Evolutionary conservation across 2,797 vertebrate species (phyloP), one percentile per base, ranked within the genome.

Genomic region (Valencia hispanica): DNA sequence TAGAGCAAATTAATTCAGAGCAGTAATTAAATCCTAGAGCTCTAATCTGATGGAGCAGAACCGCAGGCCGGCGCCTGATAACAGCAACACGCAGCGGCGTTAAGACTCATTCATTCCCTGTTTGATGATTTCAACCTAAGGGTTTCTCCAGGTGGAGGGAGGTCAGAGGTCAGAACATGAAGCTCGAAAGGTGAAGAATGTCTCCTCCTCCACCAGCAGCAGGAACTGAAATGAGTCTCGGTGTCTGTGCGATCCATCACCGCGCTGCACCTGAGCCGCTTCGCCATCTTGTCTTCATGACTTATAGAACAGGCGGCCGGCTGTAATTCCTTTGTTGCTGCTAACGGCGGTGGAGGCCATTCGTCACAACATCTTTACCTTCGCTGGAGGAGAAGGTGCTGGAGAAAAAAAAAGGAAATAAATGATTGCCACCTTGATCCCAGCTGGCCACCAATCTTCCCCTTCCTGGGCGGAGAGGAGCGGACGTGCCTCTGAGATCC

Each of bases 371-470:
- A 77, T 30, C 51, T 81, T 85, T 80, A 72, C 77, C 76, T 76
- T 77, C 36, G 50, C 73, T 69, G 70, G 74, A 77, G 66, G 70
- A 74, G 78, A 84, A 78, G 32, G n/a, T 32, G 70, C 17, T 14
- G 47, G 14, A 78, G n/a, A n/a, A n/a, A n/a, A n/a, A 84, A 75
- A 66, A 70, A 82, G 45, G 75, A 86, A 83, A 87, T 86, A 84
- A 91, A 82, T 78, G 88, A 92, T 88, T 75, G 73, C 84, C 74
- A 79, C 77, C 82, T 83, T 76, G 73, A 88, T 85, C 81, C 78
- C 86, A 82, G 84, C 83, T 61, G 83, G 74, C 80, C 81, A 79
- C 84, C 80, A 79, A 81, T 88, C 83, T 79, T 72, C 57, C 51
- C 59, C 50, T 71, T 76, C 81, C 17, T 78, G 76, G 78, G 68